These are phyloP conservation scores for Megalops atlanticus DNA, from an alignment of 2,113 vertebrate species.

Conservation along the genomic window DNA sequence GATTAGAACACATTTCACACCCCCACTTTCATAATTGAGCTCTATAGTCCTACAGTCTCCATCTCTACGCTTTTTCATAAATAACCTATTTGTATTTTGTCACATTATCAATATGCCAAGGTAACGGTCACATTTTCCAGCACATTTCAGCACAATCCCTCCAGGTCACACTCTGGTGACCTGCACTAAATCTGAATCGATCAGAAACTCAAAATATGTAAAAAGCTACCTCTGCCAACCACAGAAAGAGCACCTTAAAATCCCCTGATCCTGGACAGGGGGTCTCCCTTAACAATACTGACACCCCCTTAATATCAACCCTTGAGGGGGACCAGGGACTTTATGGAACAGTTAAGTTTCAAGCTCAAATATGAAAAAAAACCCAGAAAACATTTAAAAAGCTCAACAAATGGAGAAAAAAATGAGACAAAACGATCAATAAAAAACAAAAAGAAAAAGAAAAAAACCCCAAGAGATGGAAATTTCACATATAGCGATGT, in stretches of 20 bases:
- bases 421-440: constrained; percentile 49
- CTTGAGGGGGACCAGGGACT: neutral
- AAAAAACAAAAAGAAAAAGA: constrained; percentile 38
- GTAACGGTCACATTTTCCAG: neutral
- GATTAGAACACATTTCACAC: neutral
- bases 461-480: neutral
- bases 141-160: neutral
- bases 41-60: no score
- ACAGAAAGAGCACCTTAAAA: neutral
- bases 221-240: neutral
- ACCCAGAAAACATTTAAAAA: neutral
- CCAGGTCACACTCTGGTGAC: neutral
- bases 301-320: neutral
- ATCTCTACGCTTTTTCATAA: neutral
- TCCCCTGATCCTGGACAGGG: neutral
- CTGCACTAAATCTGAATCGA: neutral
- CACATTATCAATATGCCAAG: neutral
- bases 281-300: neutral
- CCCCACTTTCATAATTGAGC: neutral
- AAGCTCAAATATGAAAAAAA: constrained; percentile 9
- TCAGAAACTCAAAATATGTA: neutral
- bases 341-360: constrained; percentile 11
- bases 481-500: constrained; percentile 42
- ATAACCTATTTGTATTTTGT: neutral
- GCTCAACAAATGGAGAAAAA: neutral